Base-by-base conservation (phyloP, 2,797 vertebrate species). In the Helicolenus hilgendorfi region DNA sequence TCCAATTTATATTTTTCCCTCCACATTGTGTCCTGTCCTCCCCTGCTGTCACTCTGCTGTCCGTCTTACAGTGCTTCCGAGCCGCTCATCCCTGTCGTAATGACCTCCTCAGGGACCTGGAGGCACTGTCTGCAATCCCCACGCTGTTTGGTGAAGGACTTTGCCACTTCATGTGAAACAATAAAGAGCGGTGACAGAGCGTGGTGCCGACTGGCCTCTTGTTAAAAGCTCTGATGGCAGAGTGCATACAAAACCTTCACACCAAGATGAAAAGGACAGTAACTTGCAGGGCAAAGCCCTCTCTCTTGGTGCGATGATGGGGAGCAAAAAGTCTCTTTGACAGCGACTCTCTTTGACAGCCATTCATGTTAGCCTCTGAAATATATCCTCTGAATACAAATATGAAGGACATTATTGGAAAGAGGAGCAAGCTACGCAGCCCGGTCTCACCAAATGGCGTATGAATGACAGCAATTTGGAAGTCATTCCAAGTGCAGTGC, bases 41-140 rank as follows among this genome's bases (percentile, higher is more conserved):
- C 84, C 64, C 83, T 81, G 81, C 94, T 94, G 93, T 96, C 95
- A 95, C 86, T 85, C 84, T 14, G 63, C 85, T 83, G 94, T 93
- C 95, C 82, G 41, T 94, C 92, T 94, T 85, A 58, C 74, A 72
- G 89, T 41, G 88, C 89, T 87, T 90, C 78, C 33, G 72, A 90
- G 90, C 91, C 18, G 87, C 92, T 96, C 94, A 95, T 96, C 93
- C 93, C 91, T 76, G 76, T 92, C 89, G 83, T 97, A 97, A 97
- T 97, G 97, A 97, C 96, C 94, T 95, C 96, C 97, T 96, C 86
- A 3, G 97, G 95, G 97, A 96, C 93, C 91, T 68, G 78, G 81
- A 89, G 92, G 91, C 80, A 62, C 83, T 65, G 89, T 95, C 95
- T 95, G 91, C 94, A 89, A 79, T 90, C 90, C 63, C 83, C 75